These are phyloP conservation scores for Molossus molossus DNA, from an alignment of 2,797 vertebrate species.

Conservation along the genomic window DNA sequence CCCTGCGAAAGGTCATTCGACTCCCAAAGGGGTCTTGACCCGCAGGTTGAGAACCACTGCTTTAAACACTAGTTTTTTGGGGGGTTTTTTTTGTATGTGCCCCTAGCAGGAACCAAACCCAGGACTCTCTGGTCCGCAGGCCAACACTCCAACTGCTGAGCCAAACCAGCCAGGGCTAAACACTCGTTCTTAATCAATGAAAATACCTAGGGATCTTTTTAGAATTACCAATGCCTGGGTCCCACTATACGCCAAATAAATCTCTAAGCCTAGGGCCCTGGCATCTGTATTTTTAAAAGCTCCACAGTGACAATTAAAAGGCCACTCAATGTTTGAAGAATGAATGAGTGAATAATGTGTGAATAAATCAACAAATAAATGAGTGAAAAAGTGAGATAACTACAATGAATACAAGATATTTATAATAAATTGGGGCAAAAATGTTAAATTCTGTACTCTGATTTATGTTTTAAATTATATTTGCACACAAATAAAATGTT, in stretches of 20 bases:
- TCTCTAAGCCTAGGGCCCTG: neutral
- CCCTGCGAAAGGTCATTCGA: too few species aligned
- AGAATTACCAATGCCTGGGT: neutral
- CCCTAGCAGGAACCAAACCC: too few species aligned
- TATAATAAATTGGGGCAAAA: constrained; percentile 1
- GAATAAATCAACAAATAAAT: neutral
- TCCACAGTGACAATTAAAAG: neutral
- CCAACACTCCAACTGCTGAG: too few species aligned
- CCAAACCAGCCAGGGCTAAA: too few species aligned
- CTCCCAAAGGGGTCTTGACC: too few species aligned
- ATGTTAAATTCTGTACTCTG: neutral
- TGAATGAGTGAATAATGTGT: neutral
- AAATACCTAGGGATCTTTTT: neutral
- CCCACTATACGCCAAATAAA: neutral
- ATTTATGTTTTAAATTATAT: constrained; percentile 50
- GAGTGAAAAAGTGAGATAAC: neutral
- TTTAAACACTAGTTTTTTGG: too few species aligned
- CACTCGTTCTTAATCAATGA: neutral
- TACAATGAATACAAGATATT: neutral
- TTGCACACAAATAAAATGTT: neutral
- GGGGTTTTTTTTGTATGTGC: too few species aligned
- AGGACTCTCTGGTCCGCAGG: too few species aligned
- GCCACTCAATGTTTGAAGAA: neutral
- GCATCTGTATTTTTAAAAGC: constrained; percentile 19
- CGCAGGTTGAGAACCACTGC: too few species aligned